Evolutionary conservation across 2,888 invertebrate species (phyloP).

Genomic region (Perizoma flavofasciatum): DNA sequence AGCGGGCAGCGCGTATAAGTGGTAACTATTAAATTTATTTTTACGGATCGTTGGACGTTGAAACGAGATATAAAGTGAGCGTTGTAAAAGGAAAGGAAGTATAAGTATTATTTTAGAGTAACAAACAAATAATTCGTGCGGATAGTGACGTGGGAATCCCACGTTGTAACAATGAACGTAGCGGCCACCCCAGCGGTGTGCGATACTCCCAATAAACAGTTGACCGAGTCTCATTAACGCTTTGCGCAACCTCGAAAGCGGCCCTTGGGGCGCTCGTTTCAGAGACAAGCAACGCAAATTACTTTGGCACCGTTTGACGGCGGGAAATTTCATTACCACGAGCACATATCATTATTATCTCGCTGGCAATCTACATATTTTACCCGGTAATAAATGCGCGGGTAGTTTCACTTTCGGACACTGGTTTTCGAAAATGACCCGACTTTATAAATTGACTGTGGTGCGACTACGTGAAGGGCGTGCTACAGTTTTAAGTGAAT

Average conservation of each 20-base stretch:
- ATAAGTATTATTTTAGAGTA: slow-evolving; percentile 27
- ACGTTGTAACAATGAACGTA: slow-evolving; percentile 22
- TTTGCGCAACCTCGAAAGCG: slow-evolving; percentile 82
- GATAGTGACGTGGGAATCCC: slow-evolving; percentile 37
- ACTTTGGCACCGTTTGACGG: slow-evolving; percentile 84
- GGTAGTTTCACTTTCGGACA: slow-evolving; percentile 82
- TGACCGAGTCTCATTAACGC: slow-evolving; percentile 76
- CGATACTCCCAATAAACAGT: slow-evolving; percentile 71
- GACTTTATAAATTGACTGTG: slow-evolving; percentile 72
- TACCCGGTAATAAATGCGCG: slow-evolving; percentile 81
- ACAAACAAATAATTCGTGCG: slow-evolving; percentile 39
- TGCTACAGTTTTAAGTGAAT: slow-evolving; percentile 83
- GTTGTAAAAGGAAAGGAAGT: slow-evolving; percentile 25
- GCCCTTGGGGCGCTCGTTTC: slow-evolving; percentile 79
- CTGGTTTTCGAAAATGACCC: slow-evolving; percentile 83
- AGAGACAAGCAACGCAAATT: slow-evolving; percentile 83
- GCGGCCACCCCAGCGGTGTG: slow-evolving; percentile 53
- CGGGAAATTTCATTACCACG: slow-evolving; percentile 84
- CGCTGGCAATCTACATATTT: slow-evolving; percentile 82
- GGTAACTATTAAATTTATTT: slow-evolving; percentile 37
- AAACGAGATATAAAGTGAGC: slow-evolving; percentile 33
- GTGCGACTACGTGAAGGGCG: slow-evolving; percentile 73
- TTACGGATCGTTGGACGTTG: slow-evolving; percentile 40
- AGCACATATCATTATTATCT: slow-evolving; percentile 85
- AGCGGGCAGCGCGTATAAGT: slow-evolving; percentile 32